Base-by-base conservation (phyloP, 2,113 vertebrate genomes). In the Takifugu bimaculatus region DNA sequence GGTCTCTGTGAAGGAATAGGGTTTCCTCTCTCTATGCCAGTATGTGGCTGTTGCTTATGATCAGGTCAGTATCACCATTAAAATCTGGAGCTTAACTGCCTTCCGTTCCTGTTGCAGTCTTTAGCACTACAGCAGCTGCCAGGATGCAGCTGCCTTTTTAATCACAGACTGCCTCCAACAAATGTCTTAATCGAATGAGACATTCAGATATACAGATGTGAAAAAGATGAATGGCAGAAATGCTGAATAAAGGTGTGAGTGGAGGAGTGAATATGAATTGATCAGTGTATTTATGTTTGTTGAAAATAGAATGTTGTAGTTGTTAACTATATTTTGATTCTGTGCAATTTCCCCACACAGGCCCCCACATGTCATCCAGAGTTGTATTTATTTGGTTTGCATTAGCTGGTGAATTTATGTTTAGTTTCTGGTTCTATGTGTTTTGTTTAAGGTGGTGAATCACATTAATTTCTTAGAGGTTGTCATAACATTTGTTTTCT, bases 351-450 rank as follows among this genome's bases (percentile, higher is more conserved):
- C 80, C 57, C 67, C 77, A 12, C 79, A 70, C 72, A 79, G 82
- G 54, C 54, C 69, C 65, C 65, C 57, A 60, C 57, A 53, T 20
- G 28, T 85, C 74, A 67, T 63, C 60, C n/a, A 51, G 57, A 83
- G 81, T 72, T 89, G 65, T 91, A 91, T 92, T 91, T 92, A 92
- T 91, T 91, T 78, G 74, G 78, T 84, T 79, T 80, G 69, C 75
- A 74, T 81, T 84, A 87, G 77, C 77, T 64, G 48, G 65, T 70
- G 50, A 47, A 59, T 80, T 84, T 68, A 51, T 87, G 70, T 89
- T 88, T 82, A 86, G 79, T 81, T 85, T 80, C 64, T 74, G 70
- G 75, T 82, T 82, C 53, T 65, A 47, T 83, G 81, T 81, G 49
- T 50, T 63, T 78, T 72, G 63, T 55, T 85, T 73, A 75, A 62